Evolutionary conservation across 2,888 invertebrate genomes (phyloP).

Genomic region (Calameuta idolon): DNA sequence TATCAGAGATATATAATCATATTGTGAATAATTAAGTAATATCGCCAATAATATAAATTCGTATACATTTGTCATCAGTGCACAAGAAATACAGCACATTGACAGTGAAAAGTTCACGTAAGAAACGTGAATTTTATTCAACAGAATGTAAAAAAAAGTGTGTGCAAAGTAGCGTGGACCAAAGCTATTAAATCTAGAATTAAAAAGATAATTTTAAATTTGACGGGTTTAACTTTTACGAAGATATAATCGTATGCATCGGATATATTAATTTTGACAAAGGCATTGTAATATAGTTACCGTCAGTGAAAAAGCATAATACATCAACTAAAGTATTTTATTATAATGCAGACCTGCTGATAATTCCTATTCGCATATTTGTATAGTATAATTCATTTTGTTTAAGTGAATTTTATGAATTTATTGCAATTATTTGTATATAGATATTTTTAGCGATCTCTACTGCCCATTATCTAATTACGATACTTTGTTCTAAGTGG

Average conservation of each 20-base stretch:
- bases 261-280: background rate
- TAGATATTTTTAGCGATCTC: conserved; percentile 17
- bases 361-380: background rate
- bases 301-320: background rate
- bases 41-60: background rate
- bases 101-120: background rate
- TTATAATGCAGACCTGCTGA: background rate
- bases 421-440: conserved; percentile 22
- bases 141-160: background rate
- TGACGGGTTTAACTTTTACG: background rate
- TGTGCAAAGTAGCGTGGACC: background rate
- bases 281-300: background rate
- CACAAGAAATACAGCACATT: background rate
- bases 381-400: conserved; percentile 4
- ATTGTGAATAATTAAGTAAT: background rate
- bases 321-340: background rate
- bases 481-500: conserved; percentile 4
- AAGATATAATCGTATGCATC: background rate
- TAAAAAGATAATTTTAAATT: background rate
- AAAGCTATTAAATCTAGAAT: background rate
- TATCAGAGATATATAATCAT: background rate
- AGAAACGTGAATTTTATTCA: background rate
- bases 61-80: background rate
- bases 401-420: conserved; percentile 2
- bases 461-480: conserved; percentile 18